Base-by-base conservation (phyloP, 2,113 vertebrate genomes). In the Channa maculata region DNA sequence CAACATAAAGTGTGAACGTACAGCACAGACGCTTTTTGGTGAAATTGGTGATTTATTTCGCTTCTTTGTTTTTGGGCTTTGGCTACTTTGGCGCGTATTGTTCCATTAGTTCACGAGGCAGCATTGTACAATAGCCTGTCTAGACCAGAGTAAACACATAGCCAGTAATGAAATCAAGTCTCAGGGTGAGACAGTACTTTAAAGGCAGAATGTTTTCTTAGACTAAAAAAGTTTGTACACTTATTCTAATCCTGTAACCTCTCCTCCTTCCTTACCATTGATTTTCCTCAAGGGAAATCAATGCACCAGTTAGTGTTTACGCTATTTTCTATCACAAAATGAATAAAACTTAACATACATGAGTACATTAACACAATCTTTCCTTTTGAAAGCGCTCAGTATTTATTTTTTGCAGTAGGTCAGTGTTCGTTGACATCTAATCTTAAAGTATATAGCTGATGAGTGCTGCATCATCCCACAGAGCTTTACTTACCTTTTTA, bases 401-500 rank as follows among this genome's bases (percentile, higher is more conserved):
- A 59, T 38, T 33, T 3, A 13, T 54, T 15, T n/a, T 45, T n/a
- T 57, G 44, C 86, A 86, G 69, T 88, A 77, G 81, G 74, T 75
- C 86, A 84, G 53, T 78, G 68, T 72, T 83, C 73, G 82, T 71
- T 75, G 70, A 73, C 77, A 64, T 79, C 61, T 65, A 10, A 82
- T 73, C 58, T 38, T 52, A 55, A 53, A 79, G 10, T 24, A 45
- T 38, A 33, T 38, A 34, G 34, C 48, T 51, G 68, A 77, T 70
- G 49, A 72, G 53, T 55, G 60, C 34, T 48, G 39, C 41, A 55
- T 76, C 62, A 50, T 65, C 72, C 58, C 63, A 57, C 52, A 34
- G 44, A 36, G 44, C 45, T 46, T 52, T 57, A 44, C 52, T 57
- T 33, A 4, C 50, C n/a, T 72, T 74, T 60, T 66, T 9, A 71